A percentile compares a stretch with the other conserved stretches of the same genome.
Evolutionary conservation across 2,797 vertebrate genomes (phyloP).

Genomic region (Erpetoichthys calabaricus): DNA sequence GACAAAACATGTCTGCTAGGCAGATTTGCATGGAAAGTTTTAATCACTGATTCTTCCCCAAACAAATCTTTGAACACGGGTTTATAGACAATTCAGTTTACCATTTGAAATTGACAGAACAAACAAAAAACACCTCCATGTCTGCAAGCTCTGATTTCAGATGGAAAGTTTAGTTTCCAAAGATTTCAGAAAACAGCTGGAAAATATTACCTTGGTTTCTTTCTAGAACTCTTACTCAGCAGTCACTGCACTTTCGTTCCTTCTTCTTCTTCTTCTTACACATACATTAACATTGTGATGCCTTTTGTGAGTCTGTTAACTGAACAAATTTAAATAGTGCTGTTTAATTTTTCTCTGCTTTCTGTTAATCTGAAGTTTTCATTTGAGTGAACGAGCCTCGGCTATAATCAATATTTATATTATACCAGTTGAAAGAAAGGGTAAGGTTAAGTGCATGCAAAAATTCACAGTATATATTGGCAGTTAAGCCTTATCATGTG

Average conservation of each 20-base stretch:
- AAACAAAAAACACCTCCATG: background rate
- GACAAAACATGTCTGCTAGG: too few species aligned
- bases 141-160: background rate
- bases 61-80: background rate
- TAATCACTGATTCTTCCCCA: background rate
- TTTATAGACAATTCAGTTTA: background rate
- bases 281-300: background rate
- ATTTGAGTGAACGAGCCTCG: too few species aligned
- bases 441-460: too few species aligned
- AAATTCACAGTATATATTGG: too few species aligned
- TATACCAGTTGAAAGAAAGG: too few species aligned
- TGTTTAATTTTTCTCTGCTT: too few species aligned
- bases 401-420: too few species aligned
- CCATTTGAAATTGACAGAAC: slow-evolving; percentile 1
- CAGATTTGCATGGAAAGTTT: background rate
- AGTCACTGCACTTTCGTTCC: background rate
- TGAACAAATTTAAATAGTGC: background rate
- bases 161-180: background rate
- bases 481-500: too few species aligned
- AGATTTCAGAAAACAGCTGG: slow-evolving; percentile 1
- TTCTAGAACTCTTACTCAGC: background rate
- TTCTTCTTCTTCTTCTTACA: background rate
- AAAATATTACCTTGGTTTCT: background rate
- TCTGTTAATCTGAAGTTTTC: too few species aligned
- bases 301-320: background rate